Percentiles rank a stretch among this genome's conserved stretches.
Conservation (phyloP, 2,113 vertebrate genomes). For the Hystrix cristata region DNA sequence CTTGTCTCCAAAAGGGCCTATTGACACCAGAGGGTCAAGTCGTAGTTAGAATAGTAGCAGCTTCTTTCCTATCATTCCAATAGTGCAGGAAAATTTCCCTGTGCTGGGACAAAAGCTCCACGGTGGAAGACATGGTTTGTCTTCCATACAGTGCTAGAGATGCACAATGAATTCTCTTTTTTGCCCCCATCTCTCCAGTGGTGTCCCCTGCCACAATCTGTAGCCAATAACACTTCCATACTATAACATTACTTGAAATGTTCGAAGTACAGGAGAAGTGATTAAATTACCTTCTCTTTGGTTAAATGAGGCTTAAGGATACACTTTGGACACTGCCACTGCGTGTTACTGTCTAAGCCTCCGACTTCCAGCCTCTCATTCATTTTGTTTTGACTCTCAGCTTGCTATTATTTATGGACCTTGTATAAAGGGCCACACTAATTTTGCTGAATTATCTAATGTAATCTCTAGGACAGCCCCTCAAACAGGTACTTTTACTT, state of each 20-base stretch:
- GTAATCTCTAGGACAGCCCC: neutral
- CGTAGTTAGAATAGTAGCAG: neutral
- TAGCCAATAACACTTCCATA: neutral
- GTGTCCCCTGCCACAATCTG: fast-evolving
- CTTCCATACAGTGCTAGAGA: neutral
- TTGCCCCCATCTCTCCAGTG: neutral
- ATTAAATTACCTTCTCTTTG: neutral
- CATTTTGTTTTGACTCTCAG: slow-evolving; percentile 49
- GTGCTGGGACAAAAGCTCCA: neutral
- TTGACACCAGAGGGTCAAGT: neutral
- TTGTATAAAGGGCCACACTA: neutral
- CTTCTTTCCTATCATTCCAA: neutral
- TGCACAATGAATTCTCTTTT: neutral
- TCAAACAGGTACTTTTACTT: slow-evolving; percentile 4
- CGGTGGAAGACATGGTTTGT: neutral
- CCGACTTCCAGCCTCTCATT: neutral
- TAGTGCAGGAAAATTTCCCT: neutral
- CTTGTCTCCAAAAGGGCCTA: neutral
- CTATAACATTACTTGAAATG: slow-evolving; percentile 9
- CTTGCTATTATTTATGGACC: slow-evolving; percentile 27
- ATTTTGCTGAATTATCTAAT: neutral
- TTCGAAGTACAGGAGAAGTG: slow-evolving; percentile 27
- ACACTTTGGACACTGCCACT: neutral
- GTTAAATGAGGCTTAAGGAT: neutral
- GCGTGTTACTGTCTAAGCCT: neutral